These are phyloP conservation scores for Drosophila sucinea DNA, from an alignment of 1,140 invertebrate species.

Conservation along the genomic window DNA sequence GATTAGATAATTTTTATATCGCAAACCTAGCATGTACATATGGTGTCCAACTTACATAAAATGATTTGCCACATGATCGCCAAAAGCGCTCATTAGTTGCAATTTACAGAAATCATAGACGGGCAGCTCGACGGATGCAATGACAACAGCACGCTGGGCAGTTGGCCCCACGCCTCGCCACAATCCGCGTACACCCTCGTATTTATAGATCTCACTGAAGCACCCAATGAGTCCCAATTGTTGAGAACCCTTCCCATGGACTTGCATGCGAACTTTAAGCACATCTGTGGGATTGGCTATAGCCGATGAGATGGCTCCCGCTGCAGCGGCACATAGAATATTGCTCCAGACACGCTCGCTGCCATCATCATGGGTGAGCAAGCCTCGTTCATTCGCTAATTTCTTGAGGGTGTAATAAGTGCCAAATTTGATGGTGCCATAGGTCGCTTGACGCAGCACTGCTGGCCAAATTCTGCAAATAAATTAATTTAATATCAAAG, in stretches of 20 bases:
- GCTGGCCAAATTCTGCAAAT: constrained; percentile 93
- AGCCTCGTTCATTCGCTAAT: constrained; percentile 85
- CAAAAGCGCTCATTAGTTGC: constrained; percentile 88
- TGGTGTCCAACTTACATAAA: constrained; percentile 88
- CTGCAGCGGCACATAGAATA: constrained; percentile 91
- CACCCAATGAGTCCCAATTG: constrained; percentile 88
- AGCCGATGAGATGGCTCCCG: constrained; percentile 95
- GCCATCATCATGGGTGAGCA: constrained; percentile 84
- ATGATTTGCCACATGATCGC: constrained; percentile 93
- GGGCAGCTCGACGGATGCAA: constrained; percentile 96
- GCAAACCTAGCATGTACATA: neutral
- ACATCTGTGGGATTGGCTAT: constrained; percentile 99
- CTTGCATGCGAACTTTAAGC: constrained; percentile 98
- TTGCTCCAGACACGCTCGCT: constrained; percentile 91
- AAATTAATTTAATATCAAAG: constrained; percentile 43
- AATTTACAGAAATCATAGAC: constrained; percentile 96
- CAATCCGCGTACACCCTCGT: constrained; percentile 92
- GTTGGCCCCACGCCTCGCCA: constrained; percentile 97
- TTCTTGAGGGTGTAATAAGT: constrained; percentile 96
- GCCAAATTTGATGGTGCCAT: constrained; percentile 98
- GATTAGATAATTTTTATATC: constrained; percentile 11
- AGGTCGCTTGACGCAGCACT: constrained; percentile 95
- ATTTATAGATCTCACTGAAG: constrained; percentile 90
- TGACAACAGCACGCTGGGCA: constrained; percentile 94
- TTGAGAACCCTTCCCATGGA: constrained; percentile 84